Evolutionary conservation across 2,888 invertebrate genomes (phyloP).

Genomic region (Tipula unca): DNA sequence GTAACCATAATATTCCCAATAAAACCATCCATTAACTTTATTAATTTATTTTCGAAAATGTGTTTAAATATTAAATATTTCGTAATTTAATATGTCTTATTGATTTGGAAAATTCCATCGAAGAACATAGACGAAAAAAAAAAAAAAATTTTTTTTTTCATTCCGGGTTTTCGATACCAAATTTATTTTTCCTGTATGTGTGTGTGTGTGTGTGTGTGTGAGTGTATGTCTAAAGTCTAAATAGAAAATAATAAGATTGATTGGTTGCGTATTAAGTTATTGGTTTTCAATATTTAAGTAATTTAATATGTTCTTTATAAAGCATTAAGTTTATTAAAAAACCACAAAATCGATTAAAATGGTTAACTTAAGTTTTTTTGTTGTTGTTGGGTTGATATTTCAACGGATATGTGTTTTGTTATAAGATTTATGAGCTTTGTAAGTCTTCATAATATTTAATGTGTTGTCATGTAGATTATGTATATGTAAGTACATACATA

Average conservation of each 20-base stretch:
- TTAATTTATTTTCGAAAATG: neutral
- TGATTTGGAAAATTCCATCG: neutral
- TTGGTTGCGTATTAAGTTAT: conserved; percentile 14
- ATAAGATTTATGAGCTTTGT: neutral
- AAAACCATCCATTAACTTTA: conserved; percentile 2
- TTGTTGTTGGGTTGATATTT: neutral
- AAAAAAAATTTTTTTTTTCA: neutral
- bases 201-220: neutral
- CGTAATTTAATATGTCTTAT: neutral
- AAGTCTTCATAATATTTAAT: neutral
- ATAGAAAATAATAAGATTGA: neutral
- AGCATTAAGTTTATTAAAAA: conserved; percentile 2
- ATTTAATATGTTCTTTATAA: neutral
- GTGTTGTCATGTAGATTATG: neutral
- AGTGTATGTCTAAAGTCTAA: neutral
- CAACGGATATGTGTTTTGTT: neutral
- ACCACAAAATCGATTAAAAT: conserved; percentile 8
- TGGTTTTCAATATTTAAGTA: conserved; percentile 8
- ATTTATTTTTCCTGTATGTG: neutral
- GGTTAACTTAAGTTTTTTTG: neutral
- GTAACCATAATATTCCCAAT: neutral
- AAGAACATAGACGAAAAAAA: neutral
- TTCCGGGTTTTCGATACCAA: neutral
- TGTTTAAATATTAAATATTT: conserved; percentile 8
- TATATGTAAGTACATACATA: neutral